phyloP scores from a whole-genome alignment of 2,888 invertebrate genomes.

The Zhuqinia jingwanae region DNA sequence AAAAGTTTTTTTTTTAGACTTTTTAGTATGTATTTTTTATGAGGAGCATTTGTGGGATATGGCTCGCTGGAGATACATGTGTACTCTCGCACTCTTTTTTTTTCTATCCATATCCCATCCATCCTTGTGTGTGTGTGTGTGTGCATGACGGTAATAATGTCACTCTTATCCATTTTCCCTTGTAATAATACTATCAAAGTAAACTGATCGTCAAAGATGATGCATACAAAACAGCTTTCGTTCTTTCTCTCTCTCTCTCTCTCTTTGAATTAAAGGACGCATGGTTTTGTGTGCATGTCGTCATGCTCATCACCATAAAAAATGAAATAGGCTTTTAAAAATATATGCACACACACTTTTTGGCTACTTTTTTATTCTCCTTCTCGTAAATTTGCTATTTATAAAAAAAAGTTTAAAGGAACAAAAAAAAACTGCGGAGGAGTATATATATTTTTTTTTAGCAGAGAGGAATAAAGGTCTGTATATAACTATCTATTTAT shows the following conservation, averaged over 20 bases:
- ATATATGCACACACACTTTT: constrained; percentile 49
- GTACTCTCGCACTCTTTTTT: constrained; percentile 14
- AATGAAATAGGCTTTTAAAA: constrained; percentile 55
- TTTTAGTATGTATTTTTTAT: constrained; percentile 50
- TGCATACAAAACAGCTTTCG: constrained; percentile 37
- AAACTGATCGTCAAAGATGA: constrained; percentile 58
- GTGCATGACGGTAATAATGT: constrained; percentile 48
- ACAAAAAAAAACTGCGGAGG: not conserved
- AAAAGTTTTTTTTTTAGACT: constrained; percentile 14
- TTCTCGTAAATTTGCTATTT: not conserved
- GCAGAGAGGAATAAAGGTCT: too few species aligned
- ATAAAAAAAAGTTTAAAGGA: not conserved
- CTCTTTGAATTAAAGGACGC: constrained; percentile 20
- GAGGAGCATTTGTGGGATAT: constrained; percentile 55
- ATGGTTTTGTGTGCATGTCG: constrained; percentile 46
- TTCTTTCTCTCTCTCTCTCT: not conserved
- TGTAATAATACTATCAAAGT: constrained; percentile 57
- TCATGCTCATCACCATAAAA: constrained; percentile 67
- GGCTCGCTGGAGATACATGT: constrained; percentile 53
- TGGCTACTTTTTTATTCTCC: constrained; percentile 21
- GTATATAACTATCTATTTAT: constrained; percentile 48
- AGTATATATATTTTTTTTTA: not conserved
- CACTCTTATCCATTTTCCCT: constrained; percentile 57
- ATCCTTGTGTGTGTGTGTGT: not conserved
- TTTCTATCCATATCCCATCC: not conserved